Evolutionary conservation across 2,113 vertebrate species (phyloP), one percentile per base, ranked within the genome.

Genomic region (Cervus canadensis): DNA sequence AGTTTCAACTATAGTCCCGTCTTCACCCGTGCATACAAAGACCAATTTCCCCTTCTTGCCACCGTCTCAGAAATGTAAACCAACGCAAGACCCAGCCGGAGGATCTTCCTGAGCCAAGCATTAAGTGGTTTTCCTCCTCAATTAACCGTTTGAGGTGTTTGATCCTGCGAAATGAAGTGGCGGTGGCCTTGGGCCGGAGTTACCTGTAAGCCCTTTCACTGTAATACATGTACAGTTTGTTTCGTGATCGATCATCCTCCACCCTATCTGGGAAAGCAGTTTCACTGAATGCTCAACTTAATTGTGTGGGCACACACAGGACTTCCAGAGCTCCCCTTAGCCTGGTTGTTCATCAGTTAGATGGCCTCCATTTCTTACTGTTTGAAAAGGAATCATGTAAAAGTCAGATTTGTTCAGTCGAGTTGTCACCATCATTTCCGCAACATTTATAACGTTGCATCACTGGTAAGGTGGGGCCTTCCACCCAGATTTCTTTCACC

Each of bases 181-280:
- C 78, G 30, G 4, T 91, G 81, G 89, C 93, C 43, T 85, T 28
- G 54, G 59, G 84, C 57, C 54, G 76, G 43, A 45, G 84, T 67
- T 88, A 45, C 87, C 84, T 94, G 43, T 57, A 90, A 52, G 60
- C 12, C 43, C 87, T 83, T 82, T 67, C 67, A 36, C 60, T 43
- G 40, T 40, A 86, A 91, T 60, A 43, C 1, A 36, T 43, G 81
- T 59, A 30, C 3, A 28, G 19, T 67, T 91, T 94, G 89, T 71
- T 74, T 94, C 64, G 43, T 43, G 48, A 91, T 93, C 89, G 54
- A 11, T 97, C 95, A 76, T 56, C 45, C 84, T 76, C 64, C 62
- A 25, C 54, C 62, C 76, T 87, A 64, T 52, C 87, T 40, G 40
- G 83, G 92, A 96, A 96, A 94, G 76, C 94, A 94, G 23, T 97